A percentile compares a stretch with the other conserved stretches of the same genome.
phyloP scores from a whole-genome alignment of 2,797 vertebrate genomes.

The Zalophus californianus region DNA sequence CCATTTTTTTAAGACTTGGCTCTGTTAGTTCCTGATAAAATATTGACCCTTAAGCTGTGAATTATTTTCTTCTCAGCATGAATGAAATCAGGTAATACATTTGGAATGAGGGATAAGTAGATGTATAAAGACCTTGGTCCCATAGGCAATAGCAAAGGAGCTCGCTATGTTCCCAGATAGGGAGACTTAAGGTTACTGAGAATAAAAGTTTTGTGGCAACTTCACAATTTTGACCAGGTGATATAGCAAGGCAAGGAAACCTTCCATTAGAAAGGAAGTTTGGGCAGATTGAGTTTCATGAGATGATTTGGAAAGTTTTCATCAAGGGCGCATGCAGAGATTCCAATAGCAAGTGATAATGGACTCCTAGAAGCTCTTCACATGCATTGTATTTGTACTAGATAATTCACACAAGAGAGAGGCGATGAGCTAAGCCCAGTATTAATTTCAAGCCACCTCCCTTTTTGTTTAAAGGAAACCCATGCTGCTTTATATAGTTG shows the following conservation, averaged over 20 bases:
- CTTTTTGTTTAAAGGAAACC: slow-evolving; percentile 69
- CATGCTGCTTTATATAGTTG: slow-evolving; percentile 32
- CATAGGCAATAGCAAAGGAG: not conserved
- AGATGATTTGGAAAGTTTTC: slow-evolving; percentile 61
- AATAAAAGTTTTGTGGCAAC: not conserved
- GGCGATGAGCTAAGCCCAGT: slow-evolving; percentile 53
- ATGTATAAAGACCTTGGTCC: not conserved
- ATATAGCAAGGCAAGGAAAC: not conserved
- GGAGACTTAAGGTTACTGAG: not conserved
- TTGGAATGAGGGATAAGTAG: not conserved
- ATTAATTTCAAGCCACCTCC: slow-evolving; percentile 65
- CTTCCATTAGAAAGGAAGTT: not conserved
- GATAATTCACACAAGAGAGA: slow-evolving; percentile 62
- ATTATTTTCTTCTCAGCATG: not conserved
- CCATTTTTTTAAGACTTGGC: not conserved
- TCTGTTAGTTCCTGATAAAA: not conserved
- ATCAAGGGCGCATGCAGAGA: not conserved
- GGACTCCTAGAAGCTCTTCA: slow-evolving; percentile 20
- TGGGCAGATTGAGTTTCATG: not conserved
- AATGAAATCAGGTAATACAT: not conserved
- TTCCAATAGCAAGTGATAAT: not conserved
- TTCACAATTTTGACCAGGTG: slow-evolving; percentile 2
- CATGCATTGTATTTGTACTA: slow-evolving; percentile 43
- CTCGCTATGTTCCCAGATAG: not conserved
- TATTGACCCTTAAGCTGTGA: not conserved